Evolutionary conservation across 2,113 vertebrate species (phyloP).

Genomic region (Muntiacus muntjak): DNA sequence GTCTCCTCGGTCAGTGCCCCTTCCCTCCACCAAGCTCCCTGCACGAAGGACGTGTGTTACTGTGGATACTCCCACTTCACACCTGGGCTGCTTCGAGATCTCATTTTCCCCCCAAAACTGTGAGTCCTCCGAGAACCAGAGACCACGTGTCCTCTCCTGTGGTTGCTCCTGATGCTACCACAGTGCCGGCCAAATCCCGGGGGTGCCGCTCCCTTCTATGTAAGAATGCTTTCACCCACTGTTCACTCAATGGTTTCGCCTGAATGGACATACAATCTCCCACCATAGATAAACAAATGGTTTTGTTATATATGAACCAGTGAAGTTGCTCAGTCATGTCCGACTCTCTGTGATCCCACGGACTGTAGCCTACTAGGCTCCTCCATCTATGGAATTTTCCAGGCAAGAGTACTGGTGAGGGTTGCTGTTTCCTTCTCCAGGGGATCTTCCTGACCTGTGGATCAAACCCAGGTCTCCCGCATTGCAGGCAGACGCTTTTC

Average conservation of each 20-base stretch:
- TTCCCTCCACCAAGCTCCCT: not conserved
- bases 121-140: not conserved
- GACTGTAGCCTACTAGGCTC: too few species aligned
- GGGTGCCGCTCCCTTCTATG: not conserved
- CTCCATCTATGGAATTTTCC: too few species aligned
- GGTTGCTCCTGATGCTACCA: not conserved
- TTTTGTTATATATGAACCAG: not conserved
- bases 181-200: not conserved
- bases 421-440: too few species aligned
- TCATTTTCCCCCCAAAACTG: not conserved
- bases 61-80: too few species aligned
- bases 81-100: not conserved
- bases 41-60: accelerated
- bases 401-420: too few species aligned
- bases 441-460: too few species aligned
- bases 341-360: too few species aligned
- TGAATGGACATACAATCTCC: not conserved
- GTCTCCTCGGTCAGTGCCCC: not conserved
- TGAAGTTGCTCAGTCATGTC: too few species aligned
- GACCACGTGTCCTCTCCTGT: not conserved
- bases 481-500: too few species aligned
- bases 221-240: too few species aligned
- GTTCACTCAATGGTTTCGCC: not conserved
- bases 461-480: too few species aligned
- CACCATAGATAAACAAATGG: not conserved